Percentiles rank a stretch among this genome's conserved stretches.
Evolutionary conservation across 1,140 invertebrate genomes (phyloP).

Genomic region (Euborellia annulipes): DNA sequence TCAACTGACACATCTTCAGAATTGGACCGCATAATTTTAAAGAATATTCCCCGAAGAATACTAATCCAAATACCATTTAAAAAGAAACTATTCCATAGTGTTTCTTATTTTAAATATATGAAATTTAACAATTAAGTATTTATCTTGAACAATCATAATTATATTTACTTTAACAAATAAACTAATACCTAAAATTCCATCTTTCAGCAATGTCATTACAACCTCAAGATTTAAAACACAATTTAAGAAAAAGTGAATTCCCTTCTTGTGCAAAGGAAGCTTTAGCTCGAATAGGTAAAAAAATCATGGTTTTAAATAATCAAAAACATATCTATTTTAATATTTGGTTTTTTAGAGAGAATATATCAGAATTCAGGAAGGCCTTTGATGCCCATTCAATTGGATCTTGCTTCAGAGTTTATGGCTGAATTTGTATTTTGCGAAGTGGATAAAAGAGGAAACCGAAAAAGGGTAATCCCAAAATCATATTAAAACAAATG

Average conservation of each 20-base stretch:
- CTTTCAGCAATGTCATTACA: too few relatives aligned
- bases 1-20: too few relatives aligned
- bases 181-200: too few relatives aligned
- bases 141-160: too few relatives aligned
- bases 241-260: constrained; percentile 41
- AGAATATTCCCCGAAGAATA: too few relatives aligned
- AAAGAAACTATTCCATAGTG: too few relatives aligned
- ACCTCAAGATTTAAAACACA: constrained; percentile 21
- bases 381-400: constrained; percentile 27
- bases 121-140: too few relatives aligned
- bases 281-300: constrained; percentile 39
- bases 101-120: too few relatives aligned
- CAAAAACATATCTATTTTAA: constrained; percentile 21
- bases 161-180: too few relatives aligned
- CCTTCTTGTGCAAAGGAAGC: constrained; percentile 46
- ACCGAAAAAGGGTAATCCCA: constrained; percentile 27
- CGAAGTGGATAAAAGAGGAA: constrained; percentile 49
- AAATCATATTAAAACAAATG: too few relatives aligned
- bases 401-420: constrained; percentile 50
- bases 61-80: too few relatives aligned
- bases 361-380: constrained; percentile 3
- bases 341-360: constrained; percentile 22
- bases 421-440: constrained; percentile 71
- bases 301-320: constrained; percentile 15
- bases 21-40: too few relatives aligned